phyloP scores from a whole-genome alignment of 2,888 invertebrate species.

The Polyommatus icarus region DNA sequence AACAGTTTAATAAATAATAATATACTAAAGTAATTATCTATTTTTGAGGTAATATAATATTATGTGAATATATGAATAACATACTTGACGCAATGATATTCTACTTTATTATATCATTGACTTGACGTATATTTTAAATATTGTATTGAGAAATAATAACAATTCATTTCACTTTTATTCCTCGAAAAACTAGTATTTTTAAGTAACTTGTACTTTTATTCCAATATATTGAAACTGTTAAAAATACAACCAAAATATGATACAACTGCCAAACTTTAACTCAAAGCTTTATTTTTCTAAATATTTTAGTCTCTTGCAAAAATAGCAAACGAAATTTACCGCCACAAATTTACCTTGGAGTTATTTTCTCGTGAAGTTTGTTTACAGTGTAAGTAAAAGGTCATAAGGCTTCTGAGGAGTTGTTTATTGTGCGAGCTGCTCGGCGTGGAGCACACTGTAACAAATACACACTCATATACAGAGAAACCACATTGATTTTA shows the following conservation, averaged over 20 bases:
- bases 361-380: not conserved
- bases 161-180: too few relatives aligned
- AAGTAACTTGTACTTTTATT: not conserved
- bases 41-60: too few relatives aligned
- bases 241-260: not conserved
- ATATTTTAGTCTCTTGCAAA: not conserved
- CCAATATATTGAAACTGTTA: not conserved
- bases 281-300: not conserved
- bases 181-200: too few relatives aligned
- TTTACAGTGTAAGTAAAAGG: conserved; percentile 4
- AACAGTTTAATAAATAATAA: too few relatives aligned
- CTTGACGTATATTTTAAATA: too few relatives aligned
- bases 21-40: too few relatives aligned
- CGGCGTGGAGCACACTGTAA: not conserved
- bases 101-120: too few relatives aligned
- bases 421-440: not conserved
- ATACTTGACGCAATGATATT: too few relatives aligned
- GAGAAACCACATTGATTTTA: not conserved
- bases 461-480: not conserved
- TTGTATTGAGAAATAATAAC: too few relatives aligned
- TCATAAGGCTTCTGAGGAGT: not conserved
- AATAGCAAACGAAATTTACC: not conserved
- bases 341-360: not conserved
- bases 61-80: too few relatives aligned
- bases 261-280: not conserved